Base-by-base conservation (phyloP, 1,140 invertebrate genomes). In the Lysiphlebus fabarum region DNA sequence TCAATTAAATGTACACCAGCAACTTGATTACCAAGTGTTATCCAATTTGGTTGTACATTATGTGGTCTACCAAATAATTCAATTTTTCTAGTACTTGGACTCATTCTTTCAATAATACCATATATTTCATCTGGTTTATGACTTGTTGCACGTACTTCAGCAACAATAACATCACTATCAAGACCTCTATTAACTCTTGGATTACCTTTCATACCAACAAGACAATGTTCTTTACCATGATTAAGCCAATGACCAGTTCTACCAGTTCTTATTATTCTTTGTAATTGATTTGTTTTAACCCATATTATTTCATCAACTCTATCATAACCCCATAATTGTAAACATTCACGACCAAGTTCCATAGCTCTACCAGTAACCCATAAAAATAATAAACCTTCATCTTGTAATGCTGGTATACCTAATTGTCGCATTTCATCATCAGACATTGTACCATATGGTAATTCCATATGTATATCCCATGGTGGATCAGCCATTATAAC, bases 81-180 rank as follows among this genome's bases (percentile, higher is more conserved):
- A 65, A 98, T 96, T 83, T 99, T 99, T 47, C 95, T 85, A 0
- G 96, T 98, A 0, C 96, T 95, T 0, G 91, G 91, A 68, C 90
- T 92, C 49, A 93, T 83, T 53, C 91, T 75, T 70, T 93, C 90
- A 59, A 93, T 92, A 53, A 93, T 92, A 10, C 90, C 96, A 77
- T 99, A 99, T 65, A 99, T 96, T 82, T 99, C 96, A 80, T 99
- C 96, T 0, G 96, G 96, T 77, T 99, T 99, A 74, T 98, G 96
- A 68, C 92, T 96, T 0, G 96, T 99, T 5, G 95, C 96, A 51
- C 96, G 80, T 0, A 99, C 96, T 84, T 99, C 96, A 0, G 96
- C 95, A 0, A 99, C 96, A 61, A 99, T 97, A 7, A 99, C 95
- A 79, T 99, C 96, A 76, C 95, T 96, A 77, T 99, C 96, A 8